A percentile compares a stretch with the other conserved stretches of the same genome.
Conservation (phyloP, 2,797 vertebrate species). For the Enteromius argenteus region DNA sequence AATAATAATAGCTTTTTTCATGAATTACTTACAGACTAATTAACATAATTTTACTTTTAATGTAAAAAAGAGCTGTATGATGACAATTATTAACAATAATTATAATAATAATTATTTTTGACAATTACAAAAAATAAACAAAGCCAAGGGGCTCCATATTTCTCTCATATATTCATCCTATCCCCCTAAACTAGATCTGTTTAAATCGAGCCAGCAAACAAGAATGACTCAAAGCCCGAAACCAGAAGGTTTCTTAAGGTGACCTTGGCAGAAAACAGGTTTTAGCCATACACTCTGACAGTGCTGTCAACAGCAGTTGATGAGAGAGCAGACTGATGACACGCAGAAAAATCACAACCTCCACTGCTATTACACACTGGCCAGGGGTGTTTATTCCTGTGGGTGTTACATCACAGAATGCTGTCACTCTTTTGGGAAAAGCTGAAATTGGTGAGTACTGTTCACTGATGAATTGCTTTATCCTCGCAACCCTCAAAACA, state of each 20-base stretch:
- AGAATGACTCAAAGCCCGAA: conserved; percentile 5
- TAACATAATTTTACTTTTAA: not conserved
- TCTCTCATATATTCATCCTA: not conserved
- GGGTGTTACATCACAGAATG: conserved; percentile 35
- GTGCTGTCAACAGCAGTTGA: conserved; percentile 73
- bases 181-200: conserved; percentile 1
- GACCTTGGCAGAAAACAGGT: conserved; percentile 47
- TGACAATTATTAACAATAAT: too few relatives aligned
- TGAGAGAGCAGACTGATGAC: conserved; percentile 72
- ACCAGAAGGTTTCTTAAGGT: conserved; percentile 36
- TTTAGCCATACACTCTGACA: conserved; percentile 63
- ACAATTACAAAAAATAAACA: not conserved
- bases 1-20: too few relatives aligned
- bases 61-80: not conserved
- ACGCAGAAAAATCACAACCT: conserved; percentile 36
- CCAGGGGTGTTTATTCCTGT: conserved; percentile 35
- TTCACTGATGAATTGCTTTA: conserved; percentile 57
- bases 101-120: too few relatives aligned
- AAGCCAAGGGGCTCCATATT: not conserved
- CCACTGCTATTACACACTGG: conserved; percentile 18
- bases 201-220: conserved; percentile 18
- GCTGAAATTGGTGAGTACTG: conserved; percentile 39
- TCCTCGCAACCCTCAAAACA: conserved; percentile 49
- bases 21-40: not conserved
- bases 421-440: conserved; percentile 50